These are phyloP conservation scores for Hydropotes inermis DNA, from an alignment of 2,113 vertebrate species.

Conservation along the genomic window DNA sequence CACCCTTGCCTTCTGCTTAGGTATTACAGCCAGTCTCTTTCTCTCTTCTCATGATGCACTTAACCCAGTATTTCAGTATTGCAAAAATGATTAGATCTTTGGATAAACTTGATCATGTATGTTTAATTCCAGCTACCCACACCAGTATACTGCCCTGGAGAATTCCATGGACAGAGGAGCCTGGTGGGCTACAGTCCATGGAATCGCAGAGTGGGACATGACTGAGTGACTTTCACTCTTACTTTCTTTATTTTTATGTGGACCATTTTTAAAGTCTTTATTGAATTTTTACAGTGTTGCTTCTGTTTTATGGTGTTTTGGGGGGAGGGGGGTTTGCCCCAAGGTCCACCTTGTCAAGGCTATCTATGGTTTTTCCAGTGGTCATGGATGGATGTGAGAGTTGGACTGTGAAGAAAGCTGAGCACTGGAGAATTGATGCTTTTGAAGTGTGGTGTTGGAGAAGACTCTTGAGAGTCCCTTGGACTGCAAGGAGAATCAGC, in stretches of 20 bases:
- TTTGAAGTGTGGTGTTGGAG: too few species aligned
- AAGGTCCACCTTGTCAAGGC: not conserved
- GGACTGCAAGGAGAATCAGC: too few species aligned
- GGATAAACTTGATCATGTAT: not conserved
- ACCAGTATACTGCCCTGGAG: not conserved
- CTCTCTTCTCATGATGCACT: not conserved
- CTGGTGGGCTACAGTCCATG: not conserved
- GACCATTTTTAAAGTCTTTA: not conserved
- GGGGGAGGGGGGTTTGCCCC: not conserved
- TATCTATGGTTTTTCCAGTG: too few species aligned
- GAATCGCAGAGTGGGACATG: not conserved
- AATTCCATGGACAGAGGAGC: not conserved
- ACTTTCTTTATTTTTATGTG: not conserved
- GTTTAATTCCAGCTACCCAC: not conserved
- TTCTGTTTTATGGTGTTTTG: not conserved
- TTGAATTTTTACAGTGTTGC: not conserved
- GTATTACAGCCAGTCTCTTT: not conserved
- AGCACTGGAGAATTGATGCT: too few species aligned
- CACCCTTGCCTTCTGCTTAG: not conserved
- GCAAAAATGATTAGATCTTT: not conserved
- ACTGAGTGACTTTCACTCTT: not conserved
- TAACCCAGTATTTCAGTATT: not conserved
- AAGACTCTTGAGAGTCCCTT: too few species aligned
- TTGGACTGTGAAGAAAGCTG: too few species aligned
- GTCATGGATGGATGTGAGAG: too few species aligned